phyloP scores from a whole-genome alignment of 2,888 invertebrate species.

The Clepsis dumicolana region DNA sequence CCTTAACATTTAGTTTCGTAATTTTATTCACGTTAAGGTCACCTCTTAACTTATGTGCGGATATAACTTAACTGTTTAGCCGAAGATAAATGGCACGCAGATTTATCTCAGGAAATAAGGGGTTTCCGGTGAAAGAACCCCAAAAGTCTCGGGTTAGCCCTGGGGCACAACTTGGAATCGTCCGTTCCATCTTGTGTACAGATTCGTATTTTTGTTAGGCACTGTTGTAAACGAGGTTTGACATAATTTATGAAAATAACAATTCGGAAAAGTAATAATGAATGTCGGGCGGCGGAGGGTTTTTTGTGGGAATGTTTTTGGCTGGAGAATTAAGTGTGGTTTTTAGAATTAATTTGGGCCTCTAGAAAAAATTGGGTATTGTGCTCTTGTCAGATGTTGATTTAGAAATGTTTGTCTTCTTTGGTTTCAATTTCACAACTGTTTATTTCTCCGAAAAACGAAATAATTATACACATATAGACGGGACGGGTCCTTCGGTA shows the following conservation, averaged over 20 bases:
- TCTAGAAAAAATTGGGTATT: not conserved
- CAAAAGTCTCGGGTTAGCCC: conserved; percentile 37
- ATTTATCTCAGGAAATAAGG: conserved; percentile 43
- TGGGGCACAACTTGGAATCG: conserved; percentile 19
- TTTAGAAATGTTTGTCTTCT: too few relatives aligned
- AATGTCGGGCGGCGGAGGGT: not conserved
- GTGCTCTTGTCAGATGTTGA: not conserved
- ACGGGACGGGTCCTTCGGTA: too few relatives aligned
- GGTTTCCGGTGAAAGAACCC: conserved; percentile 42
- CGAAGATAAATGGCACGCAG: conserved; percentile 39
- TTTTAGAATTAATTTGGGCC: not conserved
- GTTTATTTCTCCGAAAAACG: too few relatives aligned
- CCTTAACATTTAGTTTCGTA: not conserved
- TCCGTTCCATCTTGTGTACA: conserved; percentile 20
- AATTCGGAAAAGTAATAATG: not conserved
- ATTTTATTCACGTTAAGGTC: conserved; percentile 17
- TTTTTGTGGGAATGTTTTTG: not conserved
- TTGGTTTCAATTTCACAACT: too few relatives aligned
- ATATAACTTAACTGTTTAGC: conserved; percentile 38
- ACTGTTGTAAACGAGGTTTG: conserved; percentile 14
- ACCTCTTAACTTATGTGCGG: conserved; percentile 22
- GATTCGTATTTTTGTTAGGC: conserved; percentile 17
- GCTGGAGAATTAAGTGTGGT: not conserved
- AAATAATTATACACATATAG: too few relatives aligned
- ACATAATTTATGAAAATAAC: conserved; percentile 14